These are phyloP conservation scores for Diabrotica balteata DNA, from an alignment of 2,888 invertebrate species.

Conservation along the genomic window DNA sequence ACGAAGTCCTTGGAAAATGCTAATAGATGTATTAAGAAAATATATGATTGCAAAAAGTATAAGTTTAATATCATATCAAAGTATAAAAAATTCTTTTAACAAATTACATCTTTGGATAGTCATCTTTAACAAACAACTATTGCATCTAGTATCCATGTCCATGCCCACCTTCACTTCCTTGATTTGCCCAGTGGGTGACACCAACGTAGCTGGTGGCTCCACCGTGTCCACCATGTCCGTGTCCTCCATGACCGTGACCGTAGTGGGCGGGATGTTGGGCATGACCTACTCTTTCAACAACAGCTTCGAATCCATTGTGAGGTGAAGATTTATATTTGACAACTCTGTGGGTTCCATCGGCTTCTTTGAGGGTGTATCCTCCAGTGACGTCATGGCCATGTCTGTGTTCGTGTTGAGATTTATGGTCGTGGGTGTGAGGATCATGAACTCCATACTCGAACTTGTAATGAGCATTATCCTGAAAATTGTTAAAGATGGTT, in stretches of 20 bases:
- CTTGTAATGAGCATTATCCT: conserved; percentile 48
- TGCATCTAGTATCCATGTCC: conserved; percentile 16
- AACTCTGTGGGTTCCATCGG: conserved; percentile 57
- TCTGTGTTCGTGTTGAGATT: conserved; percentile 55
- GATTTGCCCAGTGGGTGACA: conserved; percentile 43
- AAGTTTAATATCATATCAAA: too few relatives aligned
- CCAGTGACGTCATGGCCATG: conserved; percentile 56
- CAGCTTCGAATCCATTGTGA: conserved; percentile 45
- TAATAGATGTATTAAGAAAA: too few relatives aligned
- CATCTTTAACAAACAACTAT: too few relatives aligned
- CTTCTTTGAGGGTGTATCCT: conserved; percentile 54
- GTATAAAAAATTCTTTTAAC: too few relatives aligned
- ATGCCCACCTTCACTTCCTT: conserved; percentile 31
- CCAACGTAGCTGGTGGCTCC: conserved; percentile 44
- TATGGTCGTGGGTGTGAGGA: conserved; percentile 56
- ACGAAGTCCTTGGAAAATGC: too few relatives aligned
- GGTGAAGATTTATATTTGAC: conserved; percentile 51
- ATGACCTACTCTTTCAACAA: conserved; percentile 44
- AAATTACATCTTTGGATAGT: too few relatives aligned
- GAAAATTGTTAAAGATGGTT: background rate
- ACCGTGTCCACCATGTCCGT: conserved; percentile 22
- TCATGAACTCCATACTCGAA: conserved; percentile 58
- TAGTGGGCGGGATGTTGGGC: conserved; percentile 48
- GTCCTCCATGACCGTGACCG: conserved; percentile 34
- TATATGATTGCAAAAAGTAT: too few relatives aligned